Base-by-base conservation (phyloP, 2,888 invertebrate species). In the Drosophila nr. perissopoda region DNA sequence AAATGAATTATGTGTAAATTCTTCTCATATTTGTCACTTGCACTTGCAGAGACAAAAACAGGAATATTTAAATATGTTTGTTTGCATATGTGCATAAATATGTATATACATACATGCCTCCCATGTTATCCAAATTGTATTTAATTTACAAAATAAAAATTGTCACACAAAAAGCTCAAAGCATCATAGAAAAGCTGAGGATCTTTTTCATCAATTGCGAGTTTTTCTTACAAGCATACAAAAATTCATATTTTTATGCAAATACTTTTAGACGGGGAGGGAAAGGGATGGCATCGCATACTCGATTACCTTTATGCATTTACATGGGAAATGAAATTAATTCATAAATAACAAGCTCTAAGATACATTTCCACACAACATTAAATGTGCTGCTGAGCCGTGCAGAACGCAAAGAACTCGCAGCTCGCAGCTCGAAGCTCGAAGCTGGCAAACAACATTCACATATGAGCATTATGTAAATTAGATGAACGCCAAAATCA, bases 401-500 rank as follows among this genome's bases (percentile, higher is more conserved):
- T 21, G 56, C 53, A 42, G 42, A 68, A 66, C 63, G n/a, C 56
- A 36, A 3, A 21, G 8, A 33, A 16, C 16, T 52, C 51, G 38
- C 42, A 48, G 36, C 70, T 68, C 58, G 60, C 31, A 52, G 46
- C 62, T 16, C 34, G 13, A 64, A 42, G 46, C 36, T 42, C 2
- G 54, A 49, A 57, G 31, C 42, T 38, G 67, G 56, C 61, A 74
- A 90, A 90, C 83, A 56, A 90, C 83, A 46, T 46, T 46, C 46
- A 8, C 25, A 90, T 91, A 91, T 91, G 91, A 91, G 91, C 88
- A 91, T 91, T 91, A 91, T 91, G 91, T 82, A 91, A 91, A 91
- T 92, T 78, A 74, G 81, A 73, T 89, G 70, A 75, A 65, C 65
- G 78, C 71, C 75, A 81, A 90, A 87, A 88, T 82, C 89, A 90